Evolutionary conservation across 1,140 invertebrate genomes (phyloP).

Genomic region (Papilio polyxenes): DNA sequence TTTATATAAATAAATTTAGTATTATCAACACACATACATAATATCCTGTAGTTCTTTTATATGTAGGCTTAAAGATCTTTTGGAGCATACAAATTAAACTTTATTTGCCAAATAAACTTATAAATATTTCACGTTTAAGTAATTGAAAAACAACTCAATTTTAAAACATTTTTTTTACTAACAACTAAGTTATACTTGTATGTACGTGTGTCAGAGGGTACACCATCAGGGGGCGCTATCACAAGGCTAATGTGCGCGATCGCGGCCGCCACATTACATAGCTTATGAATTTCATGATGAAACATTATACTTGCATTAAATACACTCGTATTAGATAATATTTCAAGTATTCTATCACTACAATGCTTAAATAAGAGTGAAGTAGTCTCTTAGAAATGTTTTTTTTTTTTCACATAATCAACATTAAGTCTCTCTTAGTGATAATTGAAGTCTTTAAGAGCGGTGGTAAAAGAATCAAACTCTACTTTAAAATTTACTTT

Average conservation of each 20-base stretch:
- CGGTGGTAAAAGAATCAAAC: not conserved
- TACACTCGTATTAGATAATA: not conserved
- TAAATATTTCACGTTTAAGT: too few species aligned
- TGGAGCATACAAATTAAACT: too few species aligned
- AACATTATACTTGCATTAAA: constrained; percentile 45
- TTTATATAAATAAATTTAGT: too few species aligned
- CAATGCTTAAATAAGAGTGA: not conserved
- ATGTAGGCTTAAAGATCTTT: too few species aligned
- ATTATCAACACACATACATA: too few species aligned
- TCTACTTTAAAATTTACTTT: not conserved
- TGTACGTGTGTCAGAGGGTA: constrained; percentile 49
- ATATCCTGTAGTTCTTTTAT: too few species aligned
- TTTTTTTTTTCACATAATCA: not conserved
- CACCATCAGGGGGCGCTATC: constrained; percentile 66
- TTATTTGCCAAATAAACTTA: too few species aligned
- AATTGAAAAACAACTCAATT: too few species aligned
- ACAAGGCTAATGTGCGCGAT: constrained; percentile 65
- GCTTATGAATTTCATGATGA: constrained; percentile 62
- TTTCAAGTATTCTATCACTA: not conserved
- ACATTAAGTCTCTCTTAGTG: too few species aligned
- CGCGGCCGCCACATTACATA: constrained; percentile 54
- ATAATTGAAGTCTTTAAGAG: too few species aligned
- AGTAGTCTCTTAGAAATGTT: not conserved
- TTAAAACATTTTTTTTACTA: not conserved
- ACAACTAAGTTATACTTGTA: not conserved